These are phyloP conservation scores for Brassicogethes aeneus DNA, from an alignment of 2,888 invertebrate genomes.

Conservation along the genomic window DNA sequence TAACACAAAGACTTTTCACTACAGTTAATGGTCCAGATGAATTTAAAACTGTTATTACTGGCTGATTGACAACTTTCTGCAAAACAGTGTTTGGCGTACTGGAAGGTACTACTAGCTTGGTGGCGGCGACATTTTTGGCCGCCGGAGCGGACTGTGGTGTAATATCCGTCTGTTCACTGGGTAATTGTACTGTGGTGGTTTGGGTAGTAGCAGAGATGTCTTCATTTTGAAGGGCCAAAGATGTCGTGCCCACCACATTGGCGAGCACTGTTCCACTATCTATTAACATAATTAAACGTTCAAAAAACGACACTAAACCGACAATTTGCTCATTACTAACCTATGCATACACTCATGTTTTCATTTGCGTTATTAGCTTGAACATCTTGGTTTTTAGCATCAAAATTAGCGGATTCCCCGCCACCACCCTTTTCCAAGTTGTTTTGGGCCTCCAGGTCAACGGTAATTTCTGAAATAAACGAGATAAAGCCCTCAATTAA, in stretches of 20 bases:
- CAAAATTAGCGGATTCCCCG: conserved; percentile 23
- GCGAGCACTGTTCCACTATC: conserved; percentile 30
- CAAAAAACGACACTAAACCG: too few species aligned
- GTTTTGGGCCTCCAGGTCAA: conserved; percentile 33
- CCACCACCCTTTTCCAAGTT: conserved; percentile 30
- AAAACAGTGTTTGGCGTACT: conserved; percentile 17
- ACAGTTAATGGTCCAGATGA: conserved; percentile 36
- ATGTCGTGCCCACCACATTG: conserved; percentile 25
- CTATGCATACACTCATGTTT: conserved; percentile 38
- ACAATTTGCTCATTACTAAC: conserved; percentile 16
- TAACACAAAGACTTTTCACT: conserved; percentile 36
- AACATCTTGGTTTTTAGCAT: conserved; percentile 20
- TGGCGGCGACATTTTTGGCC: conserved; percentile 24
- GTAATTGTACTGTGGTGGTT: neutral
- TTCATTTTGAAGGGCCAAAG: conserved; percentile 11
- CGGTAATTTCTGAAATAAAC: conserved; percentile 19
- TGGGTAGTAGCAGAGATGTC: neutral
- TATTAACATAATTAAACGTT: conserved; percentile 9
- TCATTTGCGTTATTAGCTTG: conserved; percentile 17
- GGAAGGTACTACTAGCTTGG: conserved; percentile 25
- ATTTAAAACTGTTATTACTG: conserved; percentile 38
- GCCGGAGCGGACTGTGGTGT: conserved; percentile 5
- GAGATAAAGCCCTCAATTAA: conserved; percentile 8
- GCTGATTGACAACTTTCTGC: conserved; percentile 31
- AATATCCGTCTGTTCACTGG: conserved; percentile 8